phyloP scores from a whole-genome alignment of 2,113 vertebrate genomes.

The Ranitomeya variabilis region DNA sequence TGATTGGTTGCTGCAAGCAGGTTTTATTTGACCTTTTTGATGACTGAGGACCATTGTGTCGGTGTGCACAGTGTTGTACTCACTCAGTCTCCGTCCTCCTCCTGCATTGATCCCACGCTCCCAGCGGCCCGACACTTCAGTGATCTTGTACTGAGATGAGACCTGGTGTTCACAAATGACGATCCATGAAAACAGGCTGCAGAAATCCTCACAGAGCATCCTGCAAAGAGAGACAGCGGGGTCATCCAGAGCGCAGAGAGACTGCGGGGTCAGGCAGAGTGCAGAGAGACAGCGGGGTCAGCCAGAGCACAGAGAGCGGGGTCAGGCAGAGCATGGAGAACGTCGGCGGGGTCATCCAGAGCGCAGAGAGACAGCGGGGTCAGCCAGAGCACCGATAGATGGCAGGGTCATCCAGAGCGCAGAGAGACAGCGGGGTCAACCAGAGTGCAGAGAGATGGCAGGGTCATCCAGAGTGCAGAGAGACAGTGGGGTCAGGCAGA shows the following conservation, averaged over 20 bases:
- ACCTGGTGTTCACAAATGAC: conserved; percentile 71
- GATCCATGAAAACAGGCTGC: conserved; percentile 68
- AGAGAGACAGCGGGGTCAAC: neutral
- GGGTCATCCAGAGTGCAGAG: too few relatives aligned
- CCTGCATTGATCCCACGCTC: conserved; percentile 71
- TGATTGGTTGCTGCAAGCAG: too few relatives aligned
- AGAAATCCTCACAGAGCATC: conserved; percentile 75
- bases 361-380: neutral
- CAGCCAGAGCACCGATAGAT: neutral
- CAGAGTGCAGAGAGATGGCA: too few relatives aligned
- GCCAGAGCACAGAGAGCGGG: neutral
- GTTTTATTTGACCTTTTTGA: too few relatives aligned
- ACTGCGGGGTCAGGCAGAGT: neutral
- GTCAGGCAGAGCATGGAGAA: too few relatives aligned
- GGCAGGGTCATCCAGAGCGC: neutral
- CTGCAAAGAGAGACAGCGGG: conserved; percentile 58
- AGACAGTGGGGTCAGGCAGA: too few relatives aligned
- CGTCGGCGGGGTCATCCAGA: neutral
- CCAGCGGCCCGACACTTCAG: conserved; percentile 72
- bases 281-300: neutral
- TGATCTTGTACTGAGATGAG: conserved; percentile 67
- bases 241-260: neutral
- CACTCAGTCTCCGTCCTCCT: conserved; percentile 70
- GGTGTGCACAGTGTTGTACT: neutral
- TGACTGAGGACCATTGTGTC: neutral